Evolutionary conservation across 2,888 invertebrate species (phyloP).

Genomic region (Atethmia centrago): DNA sequence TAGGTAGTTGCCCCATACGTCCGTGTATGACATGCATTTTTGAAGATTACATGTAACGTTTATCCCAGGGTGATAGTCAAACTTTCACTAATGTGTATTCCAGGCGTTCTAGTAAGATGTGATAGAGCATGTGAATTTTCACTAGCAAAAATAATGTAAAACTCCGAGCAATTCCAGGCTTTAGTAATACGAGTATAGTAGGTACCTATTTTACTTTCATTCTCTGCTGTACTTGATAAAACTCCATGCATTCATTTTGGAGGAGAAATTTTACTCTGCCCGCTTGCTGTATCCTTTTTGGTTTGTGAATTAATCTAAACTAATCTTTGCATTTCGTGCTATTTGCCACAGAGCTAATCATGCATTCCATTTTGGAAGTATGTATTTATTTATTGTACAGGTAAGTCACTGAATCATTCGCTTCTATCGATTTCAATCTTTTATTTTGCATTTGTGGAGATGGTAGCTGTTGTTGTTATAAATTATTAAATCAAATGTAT

Average conservation of each 20-base stretch:
- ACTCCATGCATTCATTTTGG: too few species aligned
- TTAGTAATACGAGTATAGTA: not conserved
- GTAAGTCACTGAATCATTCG: not conserved
- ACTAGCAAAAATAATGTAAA: too few species aligned
- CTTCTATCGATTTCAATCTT: conserved; percentile 31
- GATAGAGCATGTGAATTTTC: too few species aligned
- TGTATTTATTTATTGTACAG: conserved; percentile 37
- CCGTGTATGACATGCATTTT: too few species aligned
- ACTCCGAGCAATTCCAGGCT: too few species aligned
- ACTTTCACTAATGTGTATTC: too few species aligned
- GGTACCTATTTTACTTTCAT: not conserved
- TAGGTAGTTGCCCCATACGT: too few species aligned
- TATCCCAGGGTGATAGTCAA: too few species aligned
- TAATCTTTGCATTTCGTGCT: conserved; percentile 54
- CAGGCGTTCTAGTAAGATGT: not conserved
- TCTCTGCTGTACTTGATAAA: not conserved
- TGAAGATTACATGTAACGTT: too few species aligned
- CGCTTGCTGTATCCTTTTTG: conserved; percentile 2
- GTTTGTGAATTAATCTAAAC: not conserved
- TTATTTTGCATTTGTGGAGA: conserved; percentile 53
- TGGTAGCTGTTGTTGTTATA: conserved; percentile 48
- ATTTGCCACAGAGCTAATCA: conserved; percentile 56
- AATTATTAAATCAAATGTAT: conserved; percentile 63
- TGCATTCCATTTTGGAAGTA: conserved; percentile 69
- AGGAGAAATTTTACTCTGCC: not conserved